Base-by-base conservation (phyloP, 2,113 vertebrate genomes). In the Oreocharis arfaki region DNA sequence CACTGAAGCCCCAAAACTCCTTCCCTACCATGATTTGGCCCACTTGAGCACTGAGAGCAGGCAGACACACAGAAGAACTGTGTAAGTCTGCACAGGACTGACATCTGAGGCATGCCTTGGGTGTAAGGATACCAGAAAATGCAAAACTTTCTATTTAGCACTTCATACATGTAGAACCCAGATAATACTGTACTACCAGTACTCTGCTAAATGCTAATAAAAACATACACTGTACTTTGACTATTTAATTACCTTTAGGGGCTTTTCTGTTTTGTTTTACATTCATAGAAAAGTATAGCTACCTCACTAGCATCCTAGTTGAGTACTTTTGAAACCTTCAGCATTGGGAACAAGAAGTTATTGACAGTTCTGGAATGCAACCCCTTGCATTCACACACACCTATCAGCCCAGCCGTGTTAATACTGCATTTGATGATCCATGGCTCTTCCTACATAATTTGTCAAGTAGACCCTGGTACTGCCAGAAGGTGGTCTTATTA, bases 341-440 rank as follows among this genome's bases (percentile, higher is more conserved):
- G 44, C 15, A 28, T 1, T 15, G 21, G 16, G 21, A 93, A 82
- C 16, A 27, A 75, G 68, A 70, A 76, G 35, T 35, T 90, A 39
- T 7, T 24, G 33, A 37, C 26, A 64, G 24, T 6, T 89, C 55
- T 30, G 19, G 42, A 84, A 84, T 4, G 5, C 27, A n/a, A 1
- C 16, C 19, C 22, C 7, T 18, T 13, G 17, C n/a, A 37, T 7
- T 26, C 15, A 37, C 42, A 65, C 39, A 63, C 16, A 4, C 3
- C 23, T 24, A 33, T 19, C 33, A 75, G n/a, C 39, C 61, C 37
- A 67, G 16, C 5, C 0, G 0, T 24, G 41, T 46, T 39, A 71
- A 53, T 13, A 23, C 16, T 33, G 26, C 13, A 33, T 53, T 41
- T 70, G 33, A 46, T 57, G 47, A 84, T 24, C 65, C 22, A 12